Evolutionary conservation across 2,797 vertebrate genomes (phyloP), one percentile per base, ranked within the genome.

Genomic region (Steatocranus sp.): DNA sequence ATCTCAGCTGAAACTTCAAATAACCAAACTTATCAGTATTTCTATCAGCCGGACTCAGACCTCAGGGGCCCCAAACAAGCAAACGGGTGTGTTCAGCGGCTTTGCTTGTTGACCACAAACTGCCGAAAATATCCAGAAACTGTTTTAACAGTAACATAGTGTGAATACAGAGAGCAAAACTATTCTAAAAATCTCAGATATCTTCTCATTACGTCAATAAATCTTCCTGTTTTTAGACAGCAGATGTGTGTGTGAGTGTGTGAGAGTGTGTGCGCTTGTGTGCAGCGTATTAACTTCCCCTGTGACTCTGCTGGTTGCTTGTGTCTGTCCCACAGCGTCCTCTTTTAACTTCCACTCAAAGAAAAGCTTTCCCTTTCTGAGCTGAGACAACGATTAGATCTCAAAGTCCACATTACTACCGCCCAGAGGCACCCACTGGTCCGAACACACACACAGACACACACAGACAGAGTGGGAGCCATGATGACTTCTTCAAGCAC

Each of bases 381-480:
- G 66, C 83, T 30, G 50, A 87, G 88, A 88, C 86, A 89, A 89
- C 81, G 80, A 86, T 78, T 78, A 82, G 53, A 89, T 91, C 82
- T 95, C 93, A 95, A 95, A 95, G 95, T 95, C 94, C 95, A 94
- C 41, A 15, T 84, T 51, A 36, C 78, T 27, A 38, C 75, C 27
- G 12, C 87, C 75, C 76, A 79, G 66, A 80, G 87, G 82, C 85
- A 82, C 58, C 11, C 50, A 76, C 70, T 87, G 93, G 91, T 91
- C 92, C 92, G 84, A 79, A 83, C 70, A 79, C 17, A 46, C 80
- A 77, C 68, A 80, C 83, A 76, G 17, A 76, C 15, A 48, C 77
- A 77, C 66, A 77, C 51, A 75, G 7, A 78, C 80, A 11, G 83
- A 66, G 43, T 75, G 90, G 84, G 41, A 81, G 80, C 76, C 41